Conservation (phyloP, 2,113 vertebrate species). For the Meriones unguiculatus region DNA sequence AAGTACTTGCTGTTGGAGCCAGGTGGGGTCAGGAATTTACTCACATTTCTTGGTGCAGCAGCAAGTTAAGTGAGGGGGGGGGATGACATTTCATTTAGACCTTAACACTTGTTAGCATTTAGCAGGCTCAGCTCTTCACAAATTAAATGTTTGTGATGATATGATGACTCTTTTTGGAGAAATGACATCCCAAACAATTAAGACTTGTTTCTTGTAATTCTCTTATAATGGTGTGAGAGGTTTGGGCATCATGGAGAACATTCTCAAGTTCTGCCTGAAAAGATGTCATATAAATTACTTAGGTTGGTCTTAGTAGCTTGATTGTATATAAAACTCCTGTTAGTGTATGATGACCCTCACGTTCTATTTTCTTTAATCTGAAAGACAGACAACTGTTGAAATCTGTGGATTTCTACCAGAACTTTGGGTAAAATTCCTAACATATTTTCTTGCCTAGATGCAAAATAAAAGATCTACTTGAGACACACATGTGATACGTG, state of each 20-base stretch:
- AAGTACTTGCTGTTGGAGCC: neutral
- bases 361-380: neutral
- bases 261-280: neutral
- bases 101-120: neutral
- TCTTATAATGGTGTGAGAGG: constrained; percentile 8
- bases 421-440: neutral
- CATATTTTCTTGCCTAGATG: neutral
- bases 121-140: neutral
- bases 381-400: neutral
- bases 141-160: neutral
- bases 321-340: neutral
- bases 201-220: neutral
- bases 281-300: neutral
- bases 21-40: neutral
- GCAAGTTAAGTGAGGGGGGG: neutral
- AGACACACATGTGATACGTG: neutral
- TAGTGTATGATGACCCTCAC: neutral
- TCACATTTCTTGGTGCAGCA: constrained; percentile 7
- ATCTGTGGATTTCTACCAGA: neutral
- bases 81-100: neutral
- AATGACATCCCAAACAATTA: neutral
- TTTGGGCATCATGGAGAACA: neutral
- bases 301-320: neutral
- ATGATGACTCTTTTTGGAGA: constrained; percentile 11
- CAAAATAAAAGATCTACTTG: neutral